These are phyloP conservation scores for Anhinga rufa DNA, from an alignment of 2,113 vertebrate genomes.

Conservation along the genomic window DNA sequence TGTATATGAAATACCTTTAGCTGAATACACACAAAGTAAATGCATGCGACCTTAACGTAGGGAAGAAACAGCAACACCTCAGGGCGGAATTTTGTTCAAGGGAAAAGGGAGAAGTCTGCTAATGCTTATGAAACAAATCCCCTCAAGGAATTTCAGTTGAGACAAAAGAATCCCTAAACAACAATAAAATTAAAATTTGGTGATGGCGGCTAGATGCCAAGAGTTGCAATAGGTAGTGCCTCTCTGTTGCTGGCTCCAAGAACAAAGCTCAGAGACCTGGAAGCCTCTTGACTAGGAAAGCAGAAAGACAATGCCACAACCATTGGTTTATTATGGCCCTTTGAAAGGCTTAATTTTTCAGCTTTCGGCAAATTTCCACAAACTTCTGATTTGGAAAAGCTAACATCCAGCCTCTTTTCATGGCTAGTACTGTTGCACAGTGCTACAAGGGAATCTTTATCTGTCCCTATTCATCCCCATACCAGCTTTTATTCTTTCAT, in stretches of 20 bases:
- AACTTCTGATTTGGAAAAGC: neutral
- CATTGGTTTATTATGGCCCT: neutral
- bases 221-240: neutral
- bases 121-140: neutral
- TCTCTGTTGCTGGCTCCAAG: neutral
- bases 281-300: neutral
- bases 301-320: neutral
- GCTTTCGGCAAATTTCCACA: neutral
- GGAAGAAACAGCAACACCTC: neutral
- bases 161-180: constrained; percentile 15
- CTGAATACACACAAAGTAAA: neutral
- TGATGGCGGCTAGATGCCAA: neutral
- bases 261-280: constrained; percentile 4
- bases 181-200: constrained; percentile 27
- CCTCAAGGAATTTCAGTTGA: neutral
- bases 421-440: neutral
- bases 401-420: neutral
- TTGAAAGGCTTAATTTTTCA: neutral
- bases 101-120: neutral
- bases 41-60: neutral
- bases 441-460: neutral
- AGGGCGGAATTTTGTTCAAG: neutral
- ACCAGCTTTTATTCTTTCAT: neutral
- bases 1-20: neutral
- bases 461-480: neutral